Percentiles rank a stretch among this genome's conserved stretches.
Conservation (phyloP, 2,113 vertebrate species). For the Connochaetes taurinus region DNA sequence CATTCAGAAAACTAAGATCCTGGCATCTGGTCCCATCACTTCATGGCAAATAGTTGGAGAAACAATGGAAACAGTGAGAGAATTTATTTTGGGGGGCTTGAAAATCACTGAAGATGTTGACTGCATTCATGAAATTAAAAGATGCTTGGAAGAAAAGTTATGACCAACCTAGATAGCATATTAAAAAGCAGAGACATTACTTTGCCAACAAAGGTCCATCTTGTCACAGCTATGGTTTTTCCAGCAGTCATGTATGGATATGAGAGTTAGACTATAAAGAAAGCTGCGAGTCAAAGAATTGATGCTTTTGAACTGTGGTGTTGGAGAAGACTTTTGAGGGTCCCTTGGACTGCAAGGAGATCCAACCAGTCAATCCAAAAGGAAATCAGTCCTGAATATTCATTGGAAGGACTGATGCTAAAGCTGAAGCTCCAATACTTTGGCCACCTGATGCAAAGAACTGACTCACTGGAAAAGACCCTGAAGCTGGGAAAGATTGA, state of each 20-base stretch:
- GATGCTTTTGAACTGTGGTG: neutral
- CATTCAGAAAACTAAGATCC: neutral
- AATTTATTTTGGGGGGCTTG: accelerated
- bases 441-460: neutral
- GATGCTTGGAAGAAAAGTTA: neutral
- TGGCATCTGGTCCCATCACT: neutral
- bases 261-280: neutral
- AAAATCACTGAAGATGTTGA: neutral
- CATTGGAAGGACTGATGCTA: neutral
- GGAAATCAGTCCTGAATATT: neutral
- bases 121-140: neutral
- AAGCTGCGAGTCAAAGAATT: neutral
- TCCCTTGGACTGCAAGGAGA: neutral
- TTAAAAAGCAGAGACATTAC: neutral
- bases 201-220: neutral
- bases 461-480: neutral
- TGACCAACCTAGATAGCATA: neutral
- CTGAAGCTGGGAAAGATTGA: neutral
- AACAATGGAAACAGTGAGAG: neutral
- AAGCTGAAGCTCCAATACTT: neutral
- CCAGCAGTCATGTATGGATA: neutral
- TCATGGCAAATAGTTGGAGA: neutral
- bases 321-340: neutral
- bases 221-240: neutral
- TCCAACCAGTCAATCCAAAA: neutral